Evolutionary conservation across 1,140 invertebrate species (phyloP), one percentile per base, ranked within the genome.

Genomic region (Listronotus oregonensis): DNA sequence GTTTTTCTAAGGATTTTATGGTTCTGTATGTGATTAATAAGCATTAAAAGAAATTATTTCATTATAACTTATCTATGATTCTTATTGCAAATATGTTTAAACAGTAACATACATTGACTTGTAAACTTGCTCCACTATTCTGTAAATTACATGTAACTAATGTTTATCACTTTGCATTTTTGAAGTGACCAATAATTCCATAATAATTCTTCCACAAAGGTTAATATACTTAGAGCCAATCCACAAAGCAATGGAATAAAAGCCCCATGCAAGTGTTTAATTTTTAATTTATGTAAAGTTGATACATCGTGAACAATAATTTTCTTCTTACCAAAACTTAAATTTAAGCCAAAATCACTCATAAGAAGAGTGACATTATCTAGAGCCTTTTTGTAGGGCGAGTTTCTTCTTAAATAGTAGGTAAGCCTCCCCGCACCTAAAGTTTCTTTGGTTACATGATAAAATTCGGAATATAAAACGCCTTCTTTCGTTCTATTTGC

Each of bases 401-500:
- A 64, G 39, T 64, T 64, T 64, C 27, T 55, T 31, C 34, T 37
- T 27, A 40, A 27, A 31, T 44, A 64, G 18, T 34, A 49, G 1
- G 62, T 49, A 6, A 56, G n/a, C 11, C 17, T n/a, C 0, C 62
- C 62, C 9, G 15, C 39, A 18, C 52, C 62, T 40, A 64, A n/a
- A 27, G 62, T 32, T 42, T 64, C 62, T 27, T 55, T 64, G 6
- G 49, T 10, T 12, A 49, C 18, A 49, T 56, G 54, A 31, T 64
- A 64, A 15, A 39, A 56, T 6, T 42, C 34, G 7, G 43, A 39
- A 18, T 39, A 56, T n/a, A 21, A 42, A n/a, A 8, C 14, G 4
- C 52, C 62, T n/a, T 14, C 21, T 10, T 1, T 8, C 6, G 43
- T 56, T 39, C 40, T 17, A 50, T 49, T 50, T 21, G 14, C 1